Conservation (phyloP, 1,140 invertebrate species). For the Anoplolepis gracilipes region DNA sequence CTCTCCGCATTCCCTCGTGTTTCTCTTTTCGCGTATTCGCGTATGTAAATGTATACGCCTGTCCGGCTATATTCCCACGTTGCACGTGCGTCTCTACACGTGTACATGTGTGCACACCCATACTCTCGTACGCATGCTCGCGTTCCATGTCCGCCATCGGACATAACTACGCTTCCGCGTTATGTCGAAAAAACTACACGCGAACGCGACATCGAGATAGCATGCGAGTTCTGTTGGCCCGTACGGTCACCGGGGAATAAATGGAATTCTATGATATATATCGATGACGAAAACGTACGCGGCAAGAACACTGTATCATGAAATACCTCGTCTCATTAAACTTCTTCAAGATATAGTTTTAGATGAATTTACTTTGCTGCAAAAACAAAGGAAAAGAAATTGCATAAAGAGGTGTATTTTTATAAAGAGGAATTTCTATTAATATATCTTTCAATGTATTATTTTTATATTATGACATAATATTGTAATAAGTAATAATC, state of each 20-base stretch:
- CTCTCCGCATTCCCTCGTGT: background rate
- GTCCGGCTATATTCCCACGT: slow-evolving; percentile 36
- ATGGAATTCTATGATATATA: background rate
- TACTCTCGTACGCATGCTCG: background rate
- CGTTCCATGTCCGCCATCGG: slow-evolving; percentile 18
- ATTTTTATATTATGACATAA: background rate
- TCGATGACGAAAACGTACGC: background rate
- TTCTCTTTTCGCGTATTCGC: slow-evolving; percentile 49
- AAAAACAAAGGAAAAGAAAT: background rate
- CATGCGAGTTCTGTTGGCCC: slow-evolving; percentile 32
- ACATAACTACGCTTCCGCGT: slow-evolving; percentile 31
- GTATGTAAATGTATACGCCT: slow-evolving; percentile 66
- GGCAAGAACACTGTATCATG: background rate
- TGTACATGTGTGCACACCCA: background rate
- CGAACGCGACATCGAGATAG: slow-evolving; percentile 51
- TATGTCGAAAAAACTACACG: slow-evolving; percentile 55
- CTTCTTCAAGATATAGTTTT: background rate
- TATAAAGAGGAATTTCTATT: background rate
- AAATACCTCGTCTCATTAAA: background rate
- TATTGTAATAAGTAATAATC: background rate
- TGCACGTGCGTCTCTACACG: slow-evolving; percentile 25
- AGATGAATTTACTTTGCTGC: background rate
- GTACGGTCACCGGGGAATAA: slow-evolving; percentile 40
- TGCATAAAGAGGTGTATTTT: no score
- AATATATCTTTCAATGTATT: background rate